phyloP scores from a whole-genome alignment of 2,113 vertebrate genomes.

The Hoplias malabaricus region DNA sequence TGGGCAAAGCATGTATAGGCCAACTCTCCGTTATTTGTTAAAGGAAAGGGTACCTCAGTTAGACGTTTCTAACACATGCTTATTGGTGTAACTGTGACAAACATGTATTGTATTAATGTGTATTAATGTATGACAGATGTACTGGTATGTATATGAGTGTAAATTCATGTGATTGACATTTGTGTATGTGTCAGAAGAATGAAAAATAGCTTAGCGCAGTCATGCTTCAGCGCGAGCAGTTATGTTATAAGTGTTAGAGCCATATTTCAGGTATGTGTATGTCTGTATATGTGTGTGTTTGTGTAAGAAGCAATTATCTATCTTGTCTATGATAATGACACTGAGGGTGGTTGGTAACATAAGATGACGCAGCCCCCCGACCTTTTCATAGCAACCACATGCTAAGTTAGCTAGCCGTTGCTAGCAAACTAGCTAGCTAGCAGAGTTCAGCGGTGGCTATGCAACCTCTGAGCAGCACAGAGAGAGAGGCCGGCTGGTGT shows the following conservation, averaged over 20 bases:
- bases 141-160: conserved; percentile 37
- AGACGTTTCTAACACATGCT: conserved; percentile 14
- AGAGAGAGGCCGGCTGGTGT: conserved; percentile 49
- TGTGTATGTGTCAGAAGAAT: conserved; percentile 31
- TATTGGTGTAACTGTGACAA: conserved; percentile 19
- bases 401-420: conserved; percentile 40
- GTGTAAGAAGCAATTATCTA: not conserved
- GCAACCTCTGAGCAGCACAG: conserved; percentile 48
- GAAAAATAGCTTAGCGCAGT: conserved; percentile 42
- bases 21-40: conserved; percentile 18
- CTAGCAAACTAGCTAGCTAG: conserved; percentile 28
- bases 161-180: conserved; percentile 4
- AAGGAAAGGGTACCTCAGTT: not conserved
- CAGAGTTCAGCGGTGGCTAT: conserved; percentile 36
- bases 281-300: not conserved
- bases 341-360: not conserved
- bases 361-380: conserved; percentile 30
- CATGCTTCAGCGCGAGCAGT: conserved; percentile 9
- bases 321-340: not conserved
- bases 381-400: conserved; percentile 34
- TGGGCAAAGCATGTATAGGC: not conserved
- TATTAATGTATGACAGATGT: conserved; percentile 46
- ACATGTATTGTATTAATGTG: not conserved
- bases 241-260: not conserved
- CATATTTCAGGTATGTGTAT: not conserved